phyloP scores from a whole-genome alignment of 2,113 vertebrate genomes.

The Agelaius tricolor region DNA sequence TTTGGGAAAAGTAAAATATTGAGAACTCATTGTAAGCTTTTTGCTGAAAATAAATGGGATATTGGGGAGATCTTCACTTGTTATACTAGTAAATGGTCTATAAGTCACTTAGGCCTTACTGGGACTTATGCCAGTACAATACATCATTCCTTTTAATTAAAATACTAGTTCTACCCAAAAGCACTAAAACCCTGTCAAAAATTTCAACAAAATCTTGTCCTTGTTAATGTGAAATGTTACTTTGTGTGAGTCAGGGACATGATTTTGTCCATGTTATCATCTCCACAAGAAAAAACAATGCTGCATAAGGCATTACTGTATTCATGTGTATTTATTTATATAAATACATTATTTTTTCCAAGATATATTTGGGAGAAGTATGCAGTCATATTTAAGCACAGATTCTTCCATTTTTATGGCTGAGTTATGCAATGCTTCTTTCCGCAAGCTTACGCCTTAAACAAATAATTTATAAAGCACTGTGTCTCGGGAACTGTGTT shows the following conservation, averaged over 20 bases:
- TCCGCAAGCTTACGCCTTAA: neutral
- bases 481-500: neutral
- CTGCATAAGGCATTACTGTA: neutral
- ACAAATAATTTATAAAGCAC: constrained; percentile 17
- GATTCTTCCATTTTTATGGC: neutral
- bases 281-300: neutral
- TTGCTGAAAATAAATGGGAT: constrained; percentile 54
- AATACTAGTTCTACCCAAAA: constrained; percentile 39
- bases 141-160: constrained; percentile 63
- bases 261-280: neutral
- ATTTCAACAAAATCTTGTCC: neutral
- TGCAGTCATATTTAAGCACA: neutral
- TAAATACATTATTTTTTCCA: neutral
- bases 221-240: neutral
- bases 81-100: constrained; percentile 51
- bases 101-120: constrained; percentile 52
- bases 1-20: constrained; percentile 49
- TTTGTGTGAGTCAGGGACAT: neutral
- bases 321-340: neutral
- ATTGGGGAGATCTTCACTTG: constrained; percentile 48
- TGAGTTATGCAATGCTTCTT: neutral
- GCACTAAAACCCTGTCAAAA: constrained; percentile 38
- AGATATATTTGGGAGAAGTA: neutral
- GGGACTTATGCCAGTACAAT: constrained; percentile 58
- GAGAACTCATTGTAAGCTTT: constrained; percentile 54